These are phyloP conservation scores for Drosophila paracracens DNA, from an alignment of 2,888 invertebrate genomes.

Conservation along the genomic window DNA sequence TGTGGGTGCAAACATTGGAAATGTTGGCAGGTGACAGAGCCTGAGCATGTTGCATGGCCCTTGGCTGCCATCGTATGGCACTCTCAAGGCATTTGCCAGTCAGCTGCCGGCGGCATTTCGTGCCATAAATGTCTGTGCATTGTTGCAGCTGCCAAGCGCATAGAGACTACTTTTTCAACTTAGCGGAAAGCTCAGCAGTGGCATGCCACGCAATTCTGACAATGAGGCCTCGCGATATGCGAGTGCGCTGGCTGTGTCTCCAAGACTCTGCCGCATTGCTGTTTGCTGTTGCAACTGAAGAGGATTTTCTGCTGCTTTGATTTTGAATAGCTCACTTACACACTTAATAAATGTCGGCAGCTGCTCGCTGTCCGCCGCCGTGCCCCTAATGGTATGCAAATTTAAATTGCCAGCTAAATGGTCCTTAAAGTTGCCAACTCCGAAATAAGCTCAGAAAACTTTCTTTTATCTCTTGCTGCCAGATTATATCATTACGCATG, in stretches of 20 bases:
- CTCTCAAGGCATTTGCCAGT: conserved; percentile 70
- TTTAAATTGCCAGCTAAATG: conserved; percentile 62
- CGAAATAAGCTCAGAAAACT: conserved; percentile 40
- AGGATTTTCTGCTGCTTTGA: conserved; percentile 72
- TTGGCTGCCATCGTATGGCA: conserved; percentile 32
- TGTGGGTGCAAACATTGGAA: conserved; percentile 63
- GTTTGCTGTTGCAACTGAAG: conserved; percentile 31
- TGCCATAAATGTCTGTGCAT: conserved; percentile 74
- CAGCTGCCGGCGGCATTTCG: conserved; percentile 64
- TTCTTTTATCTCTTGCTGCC: conserved; percentile 45
- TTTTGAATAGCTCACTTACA: conserved; percentile 73
- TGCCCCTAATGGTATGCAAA: conserved; percentile 67
- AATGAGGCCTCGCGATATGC: conserved; percentile 43
- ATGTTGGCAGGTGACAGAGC: conserved; percentile 63
- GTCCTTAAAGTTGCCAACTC: conserved; percentile 21
- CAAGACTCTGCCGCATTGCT: background rate
- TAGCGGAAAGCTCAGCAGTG: conserved; percentile 12
- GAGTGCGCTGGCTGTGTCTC: background rate
- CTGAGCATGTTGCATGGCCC: conserved; percentile 55
- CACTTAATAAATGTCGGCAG: conserved; percentile 69
- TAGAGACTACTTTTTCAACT: conserved; percentile 18
- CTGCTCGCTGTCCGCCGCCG: background rate
- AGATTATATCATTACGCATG: conserved; percentile 66
- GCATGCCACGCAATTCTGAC: conserved; percentile 44
- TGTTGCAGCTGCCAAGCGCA: conserved; percentile 60